Evolutionary conservation across 1,140 invertebrate species (phyloP).

Genomic region (Coptotermes formosanus): DNA sequence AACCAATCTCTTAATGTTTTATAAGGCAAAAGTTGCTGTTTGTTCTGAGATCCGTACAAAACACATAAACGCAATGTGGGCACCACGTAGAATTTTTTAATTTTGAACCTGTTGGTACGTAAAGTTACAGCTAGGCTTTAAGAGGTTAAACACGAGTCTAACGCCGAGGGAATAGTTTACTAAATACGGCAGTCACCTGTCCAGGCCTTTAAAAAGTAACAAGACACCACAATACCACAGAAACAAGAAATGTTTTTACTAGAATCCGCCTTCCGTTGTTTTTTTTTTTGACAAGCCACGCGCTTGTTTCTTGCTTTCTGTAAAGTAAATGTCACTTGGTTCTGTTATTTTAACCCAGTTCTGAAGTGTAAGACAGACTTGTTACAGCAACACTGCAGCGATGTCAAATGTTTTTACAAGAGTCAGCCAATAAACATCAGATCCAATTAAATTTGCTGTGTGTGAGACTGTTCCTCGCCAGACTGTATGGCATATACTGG

Average conservation of each 20-base stretch:
- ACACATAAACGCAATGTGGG: too few species aligned
- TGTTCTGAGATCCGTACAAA: too few species aligned
- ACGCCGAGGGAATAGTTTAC: too few species aligned
- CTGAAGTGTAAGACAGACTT: not conserved
- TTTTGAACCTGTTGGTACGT: too few species aligned
- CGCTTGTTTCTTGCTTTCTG: not conserved
- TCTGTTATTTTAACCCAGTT: not conserved
- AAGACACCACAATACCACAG: too few species aligned
- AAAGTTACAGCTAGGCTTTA: too few species aligned
- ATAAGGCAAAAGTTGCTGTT: too few species aligned
- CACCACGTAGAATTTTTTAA: too few species aligned
- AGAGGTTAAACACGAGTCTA: too few species aligned
- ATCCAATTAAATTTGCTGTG: not conserved
- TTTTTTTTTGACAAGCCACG: not conserved
- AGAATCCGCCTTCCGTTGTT: not conserved
- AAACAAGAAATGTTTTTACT: not conserved
- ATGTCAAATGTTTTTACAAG: not conserved
- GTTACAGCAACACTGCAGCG: not conserved
- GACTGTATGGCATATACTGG: not conserved
- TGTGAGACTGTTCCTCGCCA: not conserved
- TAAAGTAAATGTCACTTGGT: not conserved
- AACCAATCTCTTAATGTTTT: too few species aligned
- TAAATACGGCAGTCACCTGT: too few species aligned
- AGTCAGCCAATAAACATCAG: not conserved
- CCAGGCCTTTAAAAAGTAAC: too few species aligned